phyloP scores from a whole-genome alignment of 1,140 invertebrate species.

The Pseudomyrmex cubaensis region DNA sequence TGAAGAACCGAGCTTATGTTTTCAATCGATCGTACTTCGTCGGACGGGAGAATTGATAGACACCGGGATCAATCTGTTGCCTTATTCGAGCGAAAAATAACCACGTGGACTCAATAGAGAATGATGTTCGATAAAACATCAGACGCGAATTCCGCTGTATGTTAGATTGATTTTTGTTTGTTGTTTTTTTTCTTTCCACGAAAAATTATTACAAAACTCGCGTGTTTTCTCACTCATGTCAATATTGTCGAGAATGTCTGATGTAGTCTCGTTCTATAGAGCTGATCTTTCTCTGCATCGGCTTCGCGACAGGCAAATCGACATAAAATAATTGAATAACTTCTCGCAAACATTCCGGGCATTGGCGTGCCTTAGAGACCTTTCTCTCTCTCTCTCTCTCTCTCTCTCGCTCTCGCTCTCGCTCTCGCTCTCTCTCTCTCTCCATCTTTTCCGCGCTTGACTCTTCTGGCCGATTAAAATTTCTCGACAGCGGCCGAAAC shows the following conservation, averaged over 20 bases:
- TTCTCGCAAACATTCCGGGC: constrained; percentile 49
- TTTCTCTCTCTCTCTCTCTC: too few relatives aligned
- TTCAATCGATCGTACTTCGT: constrained; percentile 28
- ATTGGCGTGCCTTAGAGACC: background rate
- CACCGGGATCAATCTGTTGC: constrained; percentile 23
- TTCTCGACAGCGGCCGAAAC: constrained; percentile 58
- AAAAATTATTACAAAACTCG: constrained; percentile 16
- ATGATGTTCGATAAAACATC: background rate
- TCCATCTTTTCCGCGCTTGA: background rate
- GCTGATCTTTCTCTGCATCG: background rate
- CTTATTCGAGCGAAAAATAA: constrained; percentile 29
- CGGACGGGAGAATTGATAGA: constrained; percentile 16
- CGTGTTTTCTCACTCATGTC: background rate
- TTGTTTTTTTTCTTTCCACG: constrained; percentile 2
- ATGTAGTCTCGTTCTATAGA: constrained; percentile 23
- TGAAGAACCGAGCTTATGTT: constrained; percentile 28
- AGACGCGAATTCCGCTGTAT: background rate
- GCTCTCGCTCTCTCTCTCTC: background rate
- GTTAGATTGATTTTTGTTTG: constrained; percentile 3
- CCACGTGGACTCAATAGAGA: background rate
- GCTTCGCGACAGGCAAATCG: constrained; percentile 29
- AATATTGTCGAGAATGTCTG: background rate
- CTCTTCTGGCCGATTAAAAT: constrained; percentile 52
- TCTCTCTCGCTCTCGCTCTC: too few relatives aligned
- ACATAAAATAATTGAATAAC: constrained; percentile 57